Evolutionary conservation across 2,797 vertebrate genomes (phyloP).

Genomic region (Anas flavirostris): DNA sequence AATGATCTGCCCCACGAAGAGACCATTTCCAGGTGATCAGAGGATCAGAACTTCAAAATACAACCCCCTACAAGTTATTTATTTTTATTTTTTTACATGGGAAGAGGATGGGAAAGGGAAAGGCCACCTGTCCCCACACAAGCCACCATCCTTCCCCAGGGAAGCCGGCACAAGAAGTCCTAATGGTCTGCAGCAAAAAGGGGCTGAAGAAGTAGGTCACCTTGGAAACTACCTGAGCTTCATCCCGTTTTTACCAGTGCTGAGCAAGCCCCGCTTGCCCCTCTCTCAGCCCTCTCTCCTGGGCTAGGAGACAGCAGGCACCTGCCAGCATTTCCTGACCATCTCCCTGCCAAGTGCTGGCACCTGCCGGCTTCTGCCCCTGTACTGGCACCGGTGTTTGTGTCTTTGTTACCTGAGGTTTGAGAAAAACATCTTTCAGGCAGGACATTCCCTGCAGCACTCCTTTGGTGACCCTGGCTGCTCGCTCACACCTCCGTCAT

Average conservation of each 20-base stretch:
- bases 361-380: background rate
- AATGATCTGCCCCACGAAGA: too few species aligned
- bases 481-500: too few species aligned
- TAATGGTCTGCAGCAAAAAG: fast-evolving
- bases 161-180: background rate
- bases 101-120: background rate
- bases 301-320: background rate
- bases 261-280: background rate
- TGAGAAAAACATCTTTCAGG: background rate
- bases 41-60: background rate
- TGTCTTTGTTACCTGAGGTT: too few species aligned
- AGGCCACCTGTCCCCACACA: fast-evolving
- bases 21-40: background rate
- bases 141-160: background rate
- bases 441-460: too few species aligned
- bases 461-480: too few species aligned
- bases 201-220: background rate
- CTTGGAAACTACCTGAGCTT: background rate
- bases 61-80: background rate
- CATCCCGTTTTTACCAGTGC: too few species aligned
- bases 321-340: background rate
- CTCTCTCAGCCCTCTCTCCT: background rate
- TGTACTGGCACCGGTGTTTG: background rate
- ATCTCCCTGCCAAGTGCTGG: background rate
- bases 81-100: too few species aligned